Evolutionary conservation across 2,797 vertebrate genomes (phyloP), one percentile per base, ranked within the genome.

Genomic region (Malurus splendens): DNA sequence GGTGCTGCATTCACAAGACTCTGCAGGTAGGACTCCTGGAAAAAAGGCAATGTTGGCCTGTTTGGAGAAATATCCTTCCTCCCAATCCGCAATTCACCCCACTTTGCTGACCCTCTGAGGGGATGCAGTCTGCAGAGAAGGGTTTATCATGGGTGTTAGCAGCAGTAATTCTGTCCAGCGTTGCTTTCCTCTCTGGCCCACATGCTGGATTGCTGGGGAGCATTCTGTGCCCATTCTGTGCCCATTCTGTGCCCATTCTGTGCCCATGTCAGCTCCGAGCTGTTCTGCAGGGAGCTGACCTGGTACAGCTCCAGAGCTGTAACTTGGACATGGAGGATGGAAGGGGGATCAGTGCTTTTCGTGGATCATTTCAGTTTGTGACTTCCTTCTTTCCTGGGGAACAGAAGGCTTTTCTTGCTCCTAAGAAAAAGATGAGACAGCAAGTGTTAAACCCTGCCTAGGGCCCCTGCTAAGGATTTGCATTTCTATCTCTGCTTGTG

Each of bases 141-240:
- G 32, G 18, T 55, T 67, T 54, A 10, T 27, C 1, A 0, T 0
- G 2, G 22, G 4, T 24, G 7, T 33, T 8, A 27, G 59, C 48
- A 56, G 77, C 77, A 44, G 20, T 33, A 28, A 33, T 38, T 52
- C 67, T 74, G 68, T 2, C 18, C 4, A 1, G 20, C 13, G 17
- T 7, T 4, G 3, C 56, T 27, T 38, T 59, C 19, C 47, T 24
- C 30, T 47, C 45, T 59, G 42, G 5, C 74, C 28, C 27, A 17
- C 14, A 33, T 3, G 19, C 47, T 52, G 67, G 36, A 12, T 23
- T 51, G n/a, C 55, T 47, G 54, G 47, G 57, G 64, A 82, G 25
- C 4, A 27, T 55, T 27, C 71, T 41, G 70, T 30, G 64, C 27
- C 75, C 28, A 1, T 3, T 27, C 71, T 41, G 70, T 30, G 64